Conservation (phyloP, 1,140 invertebrate species). For the fruit fly (Drosophila melanogaster) region Release_6_plus_ISO1_MT NT_033777.3:17963501-17964000, state of each 20-base stretch:
- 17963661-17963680: conserved; percentile 47
- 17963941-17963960: conserved; percentile 26
- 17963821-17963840: conserved; percentile 43
- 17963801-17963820: conserved; percentile 35
- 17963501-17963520: conserved; percentile 58
- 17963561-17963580: conserved; percentile 71
- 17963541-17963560: conserved; percentile 34
- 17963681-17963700: conserved; percentile 53
- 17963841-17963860: conserved; percentile 16
- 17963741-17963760: conserved; percentile 56
- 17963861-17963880: conserved; percentile 19
- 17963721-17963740: conserved; percentile 16
- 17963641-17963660: conserved; percentile 58
- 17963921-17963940: conserved; percentile 23
- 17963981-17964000: neutral
- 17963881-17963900: conserved; percentile 29
- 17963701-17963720: conserved; percentile 77
- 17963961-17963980: conserved; percentile 17
- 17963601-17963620: conserved; percentile 71
- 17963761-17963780: conserved; percentile 16
- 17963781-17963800: neutral
- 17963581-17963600: conserved; percentile 65
- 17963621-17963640: conserved; percentile 79
- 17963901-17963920: conserved; percentile 6
- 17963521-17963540: conserved; percentile 38